Evolutionary conservation across 2,797 vertebrate genomes (phyloP).

Genomic region (Poecilia picta): DNA sequence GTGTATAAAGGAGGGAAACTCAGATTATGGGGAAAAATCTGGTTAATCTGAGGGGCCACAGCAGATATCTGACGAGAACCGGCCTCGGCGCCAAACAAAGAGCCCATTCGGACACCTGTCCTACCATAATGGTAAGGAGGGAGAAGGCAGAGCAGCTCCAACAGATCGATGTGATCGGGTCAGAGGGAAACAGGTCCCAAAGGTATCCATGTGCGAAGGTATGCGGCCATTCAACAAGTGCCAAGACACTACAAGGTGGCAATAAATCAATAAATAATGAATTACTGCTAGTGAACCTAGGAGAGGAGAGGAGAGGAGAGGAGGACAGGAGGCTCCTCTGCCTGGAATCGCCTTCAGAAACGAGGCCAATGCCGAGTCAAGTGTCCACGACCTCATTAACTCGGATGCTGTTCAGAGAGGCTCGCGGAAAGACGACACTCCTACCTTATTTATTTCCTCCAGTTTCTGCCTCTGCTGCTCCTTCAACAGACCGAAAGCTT

Average conservation of each 20-base stretch:
- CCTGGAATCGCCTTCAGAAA: constrained; percentile 14
- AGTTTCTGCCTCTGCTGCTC: constrained; percentile 86
- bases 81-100: constrained; percentile 59
- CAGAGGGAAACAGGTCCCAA: constrained; percentile 13
- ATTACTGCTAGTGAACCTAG: neutral
- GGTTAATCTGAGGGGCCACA: constrained; percentile 44
- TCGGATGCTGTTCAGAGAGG: constrained; percentile 23
- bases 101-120: constrained; percentile 71
- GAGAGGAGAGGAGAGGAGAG: neutral
- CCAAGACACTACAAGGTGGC: constrained; percentile 17
- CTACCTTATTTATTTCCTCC: constrained; percentile 90
- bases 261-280: constrained; percentile 39
- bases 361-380: constrained; percentile 61
- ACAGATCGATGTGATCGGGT: constrained; percentile 16
- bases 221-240: constrained; percentile 61
- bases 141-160: constrained; percentile 3
- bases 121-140: constrained; percentile 11
- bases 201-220: constrained; percentile 19
- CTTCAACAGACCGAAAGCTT: constrained; percentile 87
- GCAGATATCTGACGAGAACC: constrained; percentile 15
- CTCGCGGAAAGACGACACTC: neutral
- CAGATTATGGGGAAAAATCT: constrained; percentile 46
- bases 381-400: constrained; percentile 36
- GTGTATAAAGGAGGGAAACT: constrained; percentile 23
- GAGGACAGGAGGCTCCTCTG: too few relatives aligned